Percentiles rank a stretch among this genome's conserved stretches.
Conservation (phyloP, 2,797 vertebrate species). For the Taeniopygia guttata region DNA sequence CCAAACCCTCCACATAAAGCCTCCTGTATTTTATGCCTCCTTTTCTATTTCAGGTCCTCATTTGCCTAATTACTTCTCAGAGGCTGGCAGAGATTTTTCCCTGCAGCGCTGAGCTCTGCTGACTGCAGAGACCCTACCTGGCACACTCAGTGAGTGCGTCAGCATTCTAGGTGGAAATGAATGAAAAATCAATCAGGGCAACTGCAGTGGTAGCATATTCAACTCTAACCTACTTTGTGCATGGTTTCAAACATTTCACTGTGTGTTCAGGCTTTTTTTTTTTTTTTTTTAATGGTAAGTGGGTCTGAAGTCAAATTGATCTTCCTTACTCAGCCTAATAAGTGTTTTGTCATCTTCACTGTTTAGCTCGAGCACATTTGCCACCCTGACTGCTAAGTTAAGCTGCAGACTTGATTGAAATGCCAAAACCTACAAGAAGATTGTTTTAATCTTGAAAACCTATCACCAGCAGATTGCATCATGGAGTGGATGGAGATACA, state of each 20-base stretch:
- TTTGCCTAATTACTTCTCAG: slow-evolving; percentile 77
- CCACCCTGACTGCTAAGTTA: slow-evolving; percentile 13
- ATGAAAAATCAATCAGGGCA: slow-evolving; percentile 86
- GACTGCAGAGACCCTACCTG: slow-evolving; percentile 88
- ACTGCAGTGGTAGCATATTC: slow-evolving; percentile 73
- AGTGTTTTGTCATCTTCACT: slow-evolving; percentile 33
- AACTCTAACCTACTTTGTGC: slow-evolving; percentile 70
- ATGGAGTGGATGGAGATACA: neutral
- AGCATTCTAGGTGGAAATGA: slow-evolving; percentile 85
- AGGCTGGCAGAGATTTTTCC: slow-evolving; percentile 72
- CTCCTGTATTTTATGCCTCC: slow-evolving; percentile 20
- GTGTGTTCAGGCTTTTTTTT: slow-evolving; percentile 26
- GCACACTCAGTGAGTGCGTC: slow-evolving; percentile 76
- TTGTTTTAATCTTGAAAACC: slow-evolving; percentile 4
- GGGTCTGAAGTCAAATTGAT: slow-evolving; percentile 16
- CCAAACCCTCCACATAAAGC: neutral
- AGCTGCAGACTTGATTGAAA: slow-evolving; percentile 13
- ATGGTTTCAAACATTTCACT: slow-evolving; percentile 56
- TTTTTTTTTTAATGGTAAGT: slow-evolving; percentile 73
- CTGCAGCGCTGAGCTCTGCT: slow-evolving; percentile 84
- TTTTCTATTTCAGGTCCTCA: slow-evolving; percentile 66
- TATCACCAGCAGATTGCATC: slow-evolving; percentile 19
- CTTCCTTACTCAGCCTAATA: slow-evolving; percentile 3
- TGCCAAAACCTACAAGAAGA: slow-evolving; percentile 3
- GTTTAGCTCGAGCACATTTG: slow-evolving; percentile 21